A percentile compares a stretch with the other conserved stretches of the same genome.
Evolutionary conservation across 2,797 vertebrate species (phyloP).

Genomic region (Pyrocephalus nanus): DNA sequence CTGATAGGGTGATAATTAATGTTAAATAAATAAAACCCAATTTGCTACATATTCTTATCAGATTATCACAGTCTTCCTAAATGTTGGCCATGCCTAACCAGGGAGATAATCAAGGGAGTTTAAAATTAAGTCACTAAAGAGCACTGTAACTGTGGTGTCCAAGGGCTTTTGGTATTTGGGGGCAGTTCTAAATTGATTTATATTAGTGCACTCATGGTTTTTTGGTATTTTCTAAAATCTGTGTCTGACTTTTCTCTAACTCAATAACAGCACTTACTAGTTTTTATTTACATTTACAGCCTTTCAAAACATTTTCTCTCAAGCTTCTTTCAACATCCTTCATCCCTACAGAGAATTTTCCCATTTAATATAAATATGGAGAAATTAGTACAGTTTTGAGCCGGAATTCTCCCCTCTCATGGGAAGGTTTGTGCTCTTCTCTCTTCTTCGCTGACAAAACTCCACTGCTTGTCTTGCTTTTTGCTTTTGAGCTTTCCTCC

Average conservation of each 20-base stretch:
- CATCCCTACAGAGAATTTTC: not conserved
- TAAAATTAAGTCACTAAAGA: not conserved
- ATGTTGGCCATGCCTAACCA: not conserved
- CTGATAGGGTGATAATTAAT: not conserved
- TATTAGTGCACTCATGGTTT: accelerated
- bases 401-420: not conserved
- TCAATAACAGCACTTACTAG: not conserved
- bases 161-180: not conserved
- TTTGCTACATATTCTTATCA: not conserved
- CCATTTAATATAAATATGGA: not conserved
- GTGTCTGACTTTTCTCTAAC: not conserved
- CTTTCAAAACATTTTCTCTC: not conserved
- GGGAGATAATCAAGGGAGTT: not conserved
- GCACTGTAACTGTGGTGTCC: not conserved
- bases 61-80: not conserved
- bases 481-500: not conserved
- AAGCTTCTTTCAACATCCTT: not conserved
- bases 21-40: not conserved
- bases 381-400: not conserved
- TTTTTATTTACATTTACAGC: accelerated
- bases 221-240: not conserved
- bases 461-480: accelerated
- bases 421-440: not conserved
- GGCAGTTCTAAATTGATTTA: not conserved
- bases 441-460: not conserved